Evolutionary conservation across 1,140 invertebrate species (phyloP).

Genomic region (Leguminivora glycinivorella): DNA sequence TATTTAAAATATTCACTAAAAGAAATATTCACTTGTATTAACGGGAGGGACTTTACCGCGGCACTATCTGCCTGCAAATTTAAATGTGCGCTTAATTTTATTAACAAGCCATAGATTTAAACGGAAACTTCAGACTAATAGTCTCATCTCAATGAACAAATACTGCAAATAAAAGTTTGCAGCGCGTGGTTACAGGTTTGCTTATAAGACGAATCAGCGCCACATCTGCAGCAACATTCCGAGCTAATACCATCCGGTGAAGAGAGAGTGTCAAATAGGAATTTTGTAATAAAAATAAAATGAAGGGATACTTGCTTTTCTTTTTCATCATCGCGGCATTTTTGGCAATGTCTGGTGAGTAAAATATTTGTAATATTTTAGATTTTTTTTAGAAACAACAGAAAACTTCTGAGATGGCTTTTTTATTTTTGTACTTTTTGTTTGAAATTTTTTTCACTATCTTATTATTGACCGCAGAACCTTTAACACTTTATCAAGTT

Average conservation of each 20-base stretch:
- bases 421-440: no score
- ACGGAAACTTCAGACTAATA: no score
- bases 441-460: no score
- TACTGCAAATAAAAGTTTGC: background rate
- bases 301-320: conserved; percentile 3
- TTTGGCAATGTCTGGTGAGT: conserved; percentile 8
- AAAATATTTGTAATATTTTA: background rate
- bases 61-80: background rate
- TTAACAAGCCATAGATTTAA: background rate
- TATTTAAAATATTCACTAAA: no score
- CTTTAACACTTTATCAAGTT: no score
- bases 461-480: no score
- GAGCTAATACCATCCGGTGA: background rate
- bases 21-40: no score
- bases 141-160: background rate
- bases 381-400: background rate
- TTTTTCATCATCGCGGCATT: conserved; percentile 3
- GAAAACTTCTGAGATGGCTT: no score
- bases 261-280: background rate
- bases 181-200: background rate
- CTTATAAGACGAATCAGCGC: background rate
- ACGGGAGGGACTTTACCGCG: background rate
- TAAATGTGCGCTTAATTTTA: background rate
- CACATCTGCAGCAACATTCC: background rate
- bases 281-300: background rate